Conservation (phyloP, 2,888 invertebrate genomes). For the Nomada lathburiana region DNA sequence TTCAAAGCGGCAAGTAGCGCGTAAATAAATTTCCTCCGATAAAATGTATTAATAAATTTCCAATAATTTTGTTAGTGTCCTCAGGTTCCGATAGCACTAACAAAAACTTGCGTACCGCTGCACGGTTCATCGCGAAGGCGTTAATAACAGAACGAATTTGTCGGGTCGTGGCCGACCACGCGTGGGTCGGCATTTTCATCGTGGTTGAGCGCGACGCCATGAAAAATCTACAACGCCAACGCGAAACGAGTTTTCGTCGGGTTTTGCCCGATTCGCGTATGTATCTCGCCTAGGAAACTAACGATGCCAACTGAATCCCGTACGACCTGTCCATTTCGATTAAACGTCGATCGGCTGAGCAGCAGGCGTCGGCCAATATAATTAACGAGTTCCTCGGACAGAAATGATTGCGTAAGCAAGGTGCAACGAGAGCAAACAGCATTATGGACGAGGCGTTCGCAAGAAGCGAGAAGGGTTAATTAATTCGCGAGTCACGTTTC, state of each 20-base stretch:
- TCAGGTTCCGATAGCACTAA: background rate
- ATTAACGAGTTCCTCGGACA: constrained; percentile 37
- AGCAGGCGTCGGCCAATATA: constrained; percentile 20
- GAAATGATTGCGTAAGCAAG: constrained; percentile 32
- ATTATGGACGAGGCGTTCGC: constrained; percentile 10
- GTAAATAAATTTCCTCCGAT: no score
- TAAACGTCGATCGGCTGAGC: constrained; percentile 27
- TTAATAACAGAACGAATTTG: constrained; percentile 8
- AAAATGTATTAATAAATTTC: no score
- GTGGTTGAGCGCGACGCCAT: background rate
- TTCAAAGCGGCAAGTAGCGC: no score
- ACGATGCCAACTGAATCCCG: constrained; percentile 8
- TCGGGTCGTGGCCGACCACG: no score
- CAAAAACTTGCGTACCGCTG: background rate
- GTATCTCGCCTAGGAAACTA: constrained; percentile 1
- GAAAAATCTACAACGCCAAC: background rate
- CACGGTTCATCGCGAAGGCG: background rate
- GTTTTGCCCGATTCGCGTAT: background rate
- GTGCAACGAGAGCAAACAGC: constrained; percentile 17
- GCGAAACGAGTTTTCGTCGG: background rate
- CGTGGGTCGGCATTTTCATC: constrained; percentile 15
- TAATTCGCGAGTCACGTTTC: constrained; percentile 33
- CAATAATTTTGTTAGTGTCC: no score
- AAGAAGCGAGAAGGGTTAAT: constrained; percentile 19
- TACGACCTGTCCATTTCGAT: constrained; percentile 31